These are phyloP conservation scores for Babyrousa celebensis DNA, from an alignment of 2,797 vertebrate species.

Conservation along the genomic window DNA sequence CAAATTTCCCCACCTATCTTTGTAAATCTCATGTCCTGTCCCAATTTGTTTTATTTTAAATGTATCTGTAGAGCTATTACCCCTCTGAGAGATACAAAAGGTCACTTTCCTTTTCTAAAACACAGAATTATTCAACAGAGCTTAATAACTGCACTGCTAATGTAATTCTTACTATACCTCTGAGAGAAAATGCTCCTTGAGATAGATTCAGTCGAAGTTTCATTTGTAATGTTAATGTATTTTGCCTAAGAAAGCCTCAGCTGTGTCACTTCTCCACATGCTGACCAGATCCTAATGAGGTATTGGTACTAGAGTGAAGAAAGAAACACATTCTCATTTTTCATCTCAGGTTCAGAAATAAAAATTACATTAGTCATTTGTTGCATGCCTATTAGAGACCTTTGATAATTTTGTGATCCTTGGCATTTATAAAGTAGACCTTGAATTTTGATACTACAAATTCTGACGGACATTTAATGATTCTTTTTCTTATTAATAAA, in stretches of 20 bases:
- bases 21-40: constrained; percentile 50
- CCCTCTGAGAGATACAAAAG: constrained; percentile 88
- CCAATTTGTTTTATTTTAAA: constrained; percentile 83
- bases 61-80: constrained; percentile 81
- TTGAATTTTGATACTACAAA: constrained; percentile 67
- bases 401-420: constrained; percentile 72
- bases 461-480: constrained; percentile 47
- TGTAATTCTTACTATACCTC: constrained; percentile 84
- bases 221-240: constrained; percentile 85
- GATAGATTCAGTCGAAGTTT: constrained; percentile 82
- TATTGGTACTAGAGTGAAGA: constrained; percentile 58
- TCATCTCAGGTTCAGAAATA: constrained; percentile 57
- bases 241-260: constrained; percentile 76
- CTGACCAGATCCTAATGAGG: constrained; percentile 69
- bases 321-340: constrained; percentile 72
- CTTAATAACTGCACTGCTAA: constrained; percentile 85
- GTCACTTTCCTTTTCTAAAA: constrained; percentile 85
- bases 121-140: constrained; percentile 86
- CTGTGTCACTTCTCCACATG: constrained; percentile 56
- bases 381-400: constrained; percentile 21
- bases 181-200: constrained; percentile 81
- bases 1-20: constrained; percentile 33
- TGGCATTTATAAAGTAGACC: constrained; percentile 51
- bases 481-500: constrained; percentile 68
- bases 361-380: constrained; percentile 69